phyloP scores from a whole-genome alignment of 2,113 vertebrate genomes.

The Pygoscelis adeliae region DNA sequence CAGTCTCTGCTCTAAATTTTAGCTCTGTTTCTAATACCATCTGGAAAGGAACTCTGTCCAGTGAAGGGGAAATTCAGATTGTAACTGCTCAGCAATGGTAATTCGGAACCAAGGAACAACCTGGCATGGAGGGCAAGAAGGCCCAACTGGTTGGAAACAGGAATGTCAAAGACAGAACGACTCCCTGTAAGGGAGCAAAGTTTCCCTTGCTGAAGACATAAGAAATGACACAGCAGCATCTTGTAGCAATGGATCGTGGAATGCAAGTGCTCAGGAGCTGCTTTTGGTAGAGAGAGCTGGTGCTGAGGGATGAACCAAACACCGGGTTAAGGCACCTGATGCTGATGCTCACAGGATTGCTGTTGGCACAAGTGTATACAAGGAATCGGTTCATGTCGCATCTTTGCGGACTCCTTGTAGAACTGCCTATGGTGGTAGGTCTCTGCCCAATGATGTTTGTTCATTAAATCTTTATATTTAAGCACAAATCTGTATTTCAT shows the following conservation, averaged over 20 bases:
- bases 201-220: not conserved
- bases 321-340: not conserved
- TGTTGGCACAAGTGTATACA: no score
- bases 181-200: not conserved
- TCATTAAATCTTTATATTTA: not conserved
- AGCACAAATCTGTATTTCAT: not conserved
- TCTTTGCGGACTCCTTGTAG: rapidly evolving
- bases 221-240: not conserved
- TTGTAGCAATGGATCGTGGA: not conserved
- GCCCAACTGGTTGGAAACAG: not conserved
- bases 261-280: not conserved
- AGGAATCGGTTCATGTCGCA: rapidly evolving
- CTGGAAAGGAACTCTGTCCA: not conserved
- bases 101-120: not conserved
- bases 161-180: not conserved
- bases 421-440: rapidly evolving
- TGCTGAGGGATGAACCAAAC: not conserved
- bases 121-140: not conserved
- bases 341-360: not conserved
- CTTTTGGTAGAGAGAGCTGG: not conserved
- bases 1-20: not conserved
- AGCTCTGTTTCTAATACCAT: not conserved
- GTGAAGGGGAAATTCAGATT: not conserved
- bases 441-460: no score
- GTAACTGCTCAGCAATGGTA: not conserved